Base-by-base conservation (phyloP, 1,140 invertebrate genomes). In the Zaprionus capensis region DNA sequence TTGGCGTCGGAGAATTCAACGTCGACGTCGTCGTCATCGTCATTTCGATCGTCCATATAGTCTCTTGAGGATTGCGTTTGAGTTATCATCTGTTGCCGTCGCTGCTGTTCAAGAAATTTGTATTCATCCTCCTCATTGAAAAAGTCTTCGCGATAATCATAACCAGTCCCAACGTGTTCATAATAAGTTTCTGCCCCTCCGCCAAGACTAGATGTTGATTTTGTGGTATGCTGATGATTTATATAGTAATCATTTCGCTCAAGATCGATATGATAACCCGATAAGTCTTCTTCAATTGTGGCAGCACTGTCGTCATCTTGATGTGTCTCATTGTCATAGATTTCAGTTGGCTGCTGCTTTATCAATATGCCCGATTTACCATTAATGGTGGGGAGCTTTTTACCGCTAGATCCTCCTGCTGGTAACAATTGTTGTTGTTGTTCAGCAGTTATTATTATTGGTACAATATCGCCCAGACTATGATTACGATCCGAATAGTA, bases 61-160 rank as follows among this genome's bases (percentile, higher is more conserved):
- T 92, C 82, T 81, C 83, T 69, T 71, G 86, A 78, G 51, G 92
- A 57, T 61, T 86, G 72, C 17, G 73, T 74, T 44, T 73, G 73
- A 4, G 46, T 59, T 2, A 73, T 4, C 24, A 24, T 26, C 36
- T 91, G 74, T 71, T 81, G 71, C 71, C 93, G 91, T 67, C 91
- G 59, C 81, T 93, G 86, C 81, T 93, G 71, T 83, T 92, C 82
- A 36, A 88, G 77, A 68, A 92, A 92, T 65, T 91, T 90, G 51
- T 91, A 88, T 57, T 93, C 92, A 70, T 91, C 83, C 53, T 93
- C 93, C 74, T 92, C 92, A 36, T 93, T 92, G 57, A 93, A 91
- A 69, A 91, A 93, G 72, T 93, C 92, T 57, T 93, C 92, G 11
- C 82, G 91, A 81, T 91, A 91, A 71, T 92, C 78, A 82, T 93